Conservation (phyloP, 2,113 vertebrate genomes). For the Lepus europaeus region DNA sequence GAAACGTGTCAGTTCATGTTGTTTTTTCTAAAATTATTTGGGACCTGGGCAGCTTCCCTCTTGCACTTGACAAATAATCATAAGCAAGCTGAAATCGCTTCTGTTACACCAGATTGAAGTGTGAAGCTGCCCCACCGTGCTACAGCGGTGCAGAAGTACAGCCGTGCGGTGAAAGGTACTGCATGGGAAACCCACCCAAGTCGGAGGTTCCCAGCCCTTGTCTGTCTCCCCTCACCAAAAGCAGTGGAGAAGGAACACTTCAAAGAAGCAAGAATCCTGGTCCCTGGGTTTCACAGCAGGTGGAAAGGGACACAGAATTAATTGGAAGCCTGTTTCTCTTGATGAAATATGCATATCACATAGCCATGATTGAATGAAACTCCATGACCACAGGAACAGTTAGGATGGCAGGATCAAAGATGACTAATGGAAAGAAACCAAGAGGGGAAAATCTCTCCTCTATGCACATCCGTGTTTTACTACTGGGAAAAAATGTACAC, state of each 20-base stretch:
- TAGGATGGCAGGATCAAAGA: background rate
- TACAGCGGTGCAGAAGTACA: background rate
- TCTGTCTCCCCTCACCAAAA: background rate
- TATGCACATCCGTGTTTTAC: background rate
- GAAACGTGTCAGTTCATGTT: slow-evolving; percentile 50
- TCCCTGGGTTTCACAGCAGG: background rate
- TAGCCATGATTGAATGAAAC: background rate
- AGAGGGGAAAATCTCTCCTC: background rate
- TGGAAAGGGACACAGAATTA: background rate
- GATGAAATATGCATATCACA: background rate
- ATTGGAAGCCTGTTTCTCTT: background rate
- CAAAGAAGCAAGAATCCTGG: background rate
- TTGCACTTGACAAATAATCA: slow-evolving; percentile 68
- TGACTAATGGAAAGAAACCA: background rate
- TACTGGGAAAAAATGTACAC: background rate
- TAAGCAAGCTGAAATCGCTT: slow-evolving; percentile 56
- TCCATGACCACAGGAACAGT: background rate
- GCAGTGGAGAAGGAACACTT: background rate
- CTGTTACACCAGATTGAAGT: slow-evolving; percentile 68
- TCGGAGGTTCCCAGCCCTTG: background rate
- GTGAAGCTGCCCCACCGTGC: background rate
- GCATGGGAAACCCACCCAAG: background rate
- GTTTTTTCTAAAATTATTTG: slow-evolving; percentile 77
- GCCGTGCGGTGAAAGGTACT: background rate
- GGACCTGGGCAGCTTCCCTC: slow-evolving; percentile 53